Evolutionary conservation across 1,140 invertebrate genomes (phyloP), one percentile per base, ranked within the genome.

Genomic region (Ceratina calcarata): DNA sequence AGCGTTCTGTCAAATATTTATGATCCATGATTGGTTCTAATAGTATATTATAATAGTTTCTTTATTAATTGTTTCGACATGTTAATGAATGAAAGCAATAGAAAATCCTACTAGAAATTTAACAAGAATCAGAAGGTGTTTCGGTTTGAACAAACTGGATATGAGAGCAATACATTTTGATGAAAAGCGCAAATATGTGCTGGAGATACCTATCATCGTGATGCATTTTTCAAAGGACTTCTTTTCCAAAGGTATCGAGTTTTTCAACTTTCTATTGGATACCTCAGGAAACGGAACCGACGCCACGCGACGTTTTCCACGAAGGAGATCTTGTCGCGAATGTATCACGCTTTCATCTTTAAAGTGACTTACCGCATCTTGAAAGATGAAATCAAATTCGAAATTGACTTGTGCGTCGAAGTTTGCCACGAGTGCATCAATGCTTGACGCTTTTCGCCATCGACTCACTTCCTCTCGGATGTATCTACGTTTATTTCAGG

Each of bases 401-500:
- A 24, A 62, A 74, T 57, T 49, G 18, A 55, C 24, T 74, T 65
- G 49, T 27, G 53, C 67, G 58, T 22, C 58, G 24, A 24, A 24
- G 61, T 53, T 57, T 37, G 53, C 80, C 75, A 79, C 79, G 82
- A 82, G 58, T 84, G 78, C 20, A 61, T 70, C 60, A 45, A 61
- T 65, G 69, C 37, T 67, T 71, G 51, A 76, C 67, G 57, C 73
- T 27, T 24, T 65, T 75, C 32, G 66, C 10, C 66, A 37, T 82
- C 66, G 61, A 27, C 51, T 20, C 75, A 60, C 72, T 80, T 80
- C 83, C 83, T 68, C 64, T 76, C 68, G 72, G 16, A 75, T 27
- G n/a, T 18, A 57, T 27, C 61, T 22, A 37, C 18, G 24, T 71
- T 62, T 85, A 85, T 85, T 85, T 83, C 75, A 32, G 83, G 72